Base-by-base conservation (phyloP, 2,888 invertebrate genomes). In the Nomada hirtipes region DNA sequence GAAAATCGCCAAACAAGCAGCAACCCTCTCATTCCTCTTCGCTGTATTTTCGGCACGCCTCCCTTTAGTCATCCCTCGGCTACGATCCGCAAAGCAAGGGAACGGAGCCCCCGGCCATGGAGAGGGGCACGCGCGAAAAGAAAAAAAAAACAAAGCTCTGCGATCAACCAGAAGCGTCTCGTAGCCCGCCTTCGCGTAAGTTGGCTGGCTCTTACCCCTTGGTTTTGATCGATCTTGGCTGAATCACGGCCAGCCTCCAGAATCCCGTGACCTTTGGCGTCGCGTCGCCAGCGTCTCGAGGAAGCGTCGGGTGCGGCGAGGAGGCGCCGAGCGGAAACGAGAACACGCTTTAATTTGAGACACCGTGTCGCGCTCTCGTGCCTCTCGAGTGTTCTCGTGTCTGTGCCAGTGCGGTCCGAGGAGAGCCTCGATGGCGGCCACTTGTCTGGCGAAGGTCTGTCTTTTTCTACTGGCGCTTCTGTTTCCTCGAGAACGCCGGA, bases 331-430 rank as follows among this genome's bases (percentile, higher is more conserved):
- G 67, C 29, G 61, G 63, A 77, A 69, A 65, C 23, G 36, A 69
- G 26, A 74, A 60, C 63, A 65, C 85, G 86, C 90, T 90, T 91
- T 90, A 91, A 92, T 91, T 91, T 89, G 89, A 85, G 88, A 89
- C 89, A 89, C 88, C 84, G 87, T 88, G 89, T 89, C 76, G 82
- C 86, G 86, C 86, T 87, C 79, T 86, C 76, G 84, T 84, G 78
- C 85, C 84, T 82, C 84, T 86, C 83, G 82, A 90, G 90, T 77
- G 85, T 87, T 88, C 88, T 86, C 78, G 83, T 85, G 85, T 79
- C 80, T 69, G 55, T 67, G 70, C 64, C 76, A 67, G 70, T 76
- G 77, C 73, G 76, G 81, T 75, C 75, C 81, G 77, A 76, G 79
- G 59, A 79, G 74, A 57, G 70, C 42, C 53, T 70, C 77, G 64